Evolutionary conservation across 1,140 invertebrate species (phyloP).

Genomic region (Zaprionus gabonicus): DNA sequence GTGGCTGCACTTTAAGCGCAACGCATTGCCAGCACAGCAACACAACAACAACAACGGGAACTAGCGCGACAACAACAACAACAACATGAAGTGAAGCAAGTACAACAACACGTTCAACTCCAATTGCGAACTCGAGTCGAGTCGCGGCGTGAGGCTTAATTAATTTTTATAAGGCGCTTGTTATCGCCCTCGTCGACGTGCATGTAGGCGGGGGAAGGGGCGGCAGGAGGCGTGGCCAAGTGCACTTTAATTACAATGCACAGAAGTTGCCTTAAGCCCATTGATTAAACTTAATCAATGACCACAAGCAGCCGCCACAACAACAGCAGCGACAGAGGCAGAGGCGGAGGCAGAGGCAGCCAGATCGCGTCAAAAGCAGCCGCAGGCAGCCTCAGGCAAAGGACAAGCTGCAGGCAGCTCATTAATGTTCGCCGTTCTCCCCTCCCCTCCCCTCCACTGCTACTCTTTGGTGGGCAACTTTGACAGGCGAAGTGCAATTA

Average conservation of each 20-base stretch:
- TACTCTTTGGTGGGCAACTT: constrained; percentile 48
- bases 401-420: constrained; percentile 38
- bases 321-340: neutral
- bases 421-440: constrained; percentile 56
- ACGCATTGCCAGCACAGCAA: neutral
- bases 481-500: constrained; percentile 78
- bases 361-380: constrained; percentile 5
- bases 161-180: constrained; percentile 78
- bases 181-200: constrained; percentile 40
- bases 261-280: constrained; percentile 78
- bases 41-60: constrained; percentile 25
- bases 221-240: neutral
- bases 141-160: constrained; percentile 66
- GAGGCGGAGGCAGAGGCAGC: neutral
- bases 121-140: constrained; percentile 12
- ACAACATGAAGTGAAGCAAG: constrained; percentile 15
- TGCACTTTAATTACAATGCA: constrained; percentile 81
- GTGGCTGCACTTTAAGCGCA: constrained; percentile 64
- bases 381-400: constrained; percentile 22
- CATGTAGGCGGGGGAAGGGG: neutral
- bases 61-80: constrained; percentile 14
- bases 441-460: neutral
- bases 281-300: constrained; percentile 82
- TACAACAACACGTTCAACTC: constrained; percentile 12
- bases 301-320: constrained; percentile 61